phyloP scores from a whole-genome alignment of 1,140 invertebrate species.

The Coelopa frigida region DNA sequence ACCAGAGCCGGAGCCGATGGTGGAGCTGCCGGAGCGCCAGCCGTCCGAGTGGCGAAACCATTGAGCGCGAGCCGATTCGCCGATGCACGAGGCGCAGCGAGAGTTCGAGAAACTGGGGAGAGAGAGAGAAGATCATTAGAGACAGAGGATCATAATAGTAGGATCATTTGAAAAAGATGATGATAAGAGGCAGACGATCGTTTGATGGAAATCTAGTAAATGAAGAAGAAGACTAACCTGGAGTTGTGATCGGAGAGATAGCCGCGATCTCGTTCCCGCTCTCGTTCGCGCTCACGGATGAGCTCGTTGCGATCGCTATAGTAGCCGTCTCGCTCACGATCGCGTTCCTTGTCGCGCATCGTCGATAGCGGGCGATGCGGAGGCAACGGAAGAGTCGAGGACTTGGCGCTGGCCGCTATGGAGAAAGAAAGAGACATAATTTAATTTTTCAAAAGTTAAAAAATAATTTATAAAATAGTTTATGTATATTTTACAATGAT shows the following conservation, averaged over 20 bases:
- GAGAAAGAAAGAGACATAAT: slow-evolving; percentile 2
- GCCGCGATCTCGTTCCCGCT: slow-evolving; percentile 65
- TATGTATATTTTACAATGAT: too few species aligned
- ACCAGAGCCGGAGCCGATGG: slow-evolving; percentile 53
- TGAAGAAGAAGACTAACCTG: slow-evolving; percentile 48
- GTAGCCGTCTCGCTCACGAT: slow-evolving; percentile 70
- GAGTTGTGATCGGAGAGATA: slow-evolving; percentile 82
- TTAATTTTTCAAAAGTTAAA: not conserved
- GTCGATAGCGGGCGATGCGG: slow-evolving; percentile 51
- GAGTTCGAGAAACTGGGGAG: slow-evolving; percentile 50
- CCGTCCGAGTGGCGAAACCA: slow-evolving; percentile 83
- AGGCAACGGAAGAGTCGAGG: slow-evolving; percentile 67
- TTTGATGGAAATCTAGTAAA: too few species aligned
- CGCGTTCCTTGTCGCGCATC: slow-evolving; percentile 48
- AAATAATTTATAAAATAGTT: too few species aligned
- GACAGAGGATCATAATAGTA: too few species aligned
- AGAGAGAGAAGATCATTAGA: not conserved
- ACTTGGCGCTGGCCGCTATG: slow-evolving; percentile 53
- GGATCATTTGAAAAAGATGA: too few species aligned
- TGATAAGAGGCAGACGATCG: too few species aligned
- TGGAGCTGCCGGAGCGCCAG: slow-evolving; percentile 72
- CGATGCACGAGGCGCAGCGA: slow-evolving; percentile 75
- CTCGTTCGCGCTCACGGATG: slow-evolving; percentile 56
- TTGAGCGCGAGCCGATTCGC: slow-evolving; percentile 72
- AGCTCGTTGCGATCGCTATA: slow-evolving; percentile 80